A percentile compares a stretch with the other conserved stretches of the same genome.
Evolutionary conservation across 2,113 vertebrate genomes (phyloP).

Genomic region (Gadus macrocephalus): DNA sequence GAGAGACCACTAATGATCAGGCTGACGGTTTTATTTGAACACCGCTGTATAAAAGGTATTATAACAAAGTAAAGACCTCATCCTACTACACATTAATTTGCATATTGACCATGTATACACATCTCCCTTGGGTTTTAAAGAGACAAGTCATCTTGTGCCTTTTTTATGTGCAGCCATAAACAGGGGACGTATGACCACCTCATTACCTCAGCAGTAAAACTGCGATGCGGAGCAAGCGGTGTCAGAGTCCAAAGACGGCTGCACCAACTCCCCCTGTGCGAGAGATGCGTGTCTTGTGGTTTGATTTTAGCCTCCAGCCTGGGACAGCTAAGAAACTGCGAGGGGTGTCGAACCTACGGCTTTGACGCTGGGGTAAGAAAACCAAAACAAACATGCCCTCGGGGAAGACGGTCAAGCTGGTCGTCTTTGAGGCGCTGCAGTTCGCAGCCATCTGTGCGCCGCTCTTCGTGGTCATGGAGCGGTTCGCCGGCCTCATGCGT

Average conservation of each 20-base stretch:
- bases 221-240: conserved; percentile 61
- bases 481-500: conserved; percentile 60
- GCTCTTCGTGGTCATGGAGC: conserved; percentile 63
- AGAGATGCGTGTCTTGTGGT: conserved; percentile 32
- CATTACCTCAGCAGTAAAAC: conserved; percentile 63
- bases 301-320: conserved; percentile 9
- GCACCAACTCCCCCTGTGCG: not conserved
- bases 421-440: conserved; percentile 72
- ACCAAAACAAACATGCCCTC: conserved; percentile 58
- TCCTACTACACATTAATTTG: too few relatives aligned
- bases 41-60: too few relatives aligned
- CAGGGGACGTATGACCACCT: conserved; percentile 49
- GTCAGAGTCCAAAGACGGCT: conserved; percentile 65
- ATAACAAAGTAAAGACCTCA: too few relatives aligned
- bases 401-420: conserved; percentile 68
- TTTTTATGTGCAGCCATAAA: conserved; percentile 55
- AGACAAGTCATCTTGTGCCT: conserved; percentile 7
- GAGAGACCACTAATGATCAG: too few relatives aligned
- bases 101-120: not conserved
- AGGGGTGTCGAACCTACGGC: conserved; percentile 8
- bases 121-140: conserved; percentile 18
- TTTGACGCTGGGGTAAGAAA: not conserved
- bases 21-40: too few relatives aligned
- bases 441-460: conserved; percentile 59
- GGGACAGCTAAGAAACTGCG: not conserved